Conservation (phyloP, 2,113 vertebrate genomes). For the Marcusenius ussheri region DNA sequence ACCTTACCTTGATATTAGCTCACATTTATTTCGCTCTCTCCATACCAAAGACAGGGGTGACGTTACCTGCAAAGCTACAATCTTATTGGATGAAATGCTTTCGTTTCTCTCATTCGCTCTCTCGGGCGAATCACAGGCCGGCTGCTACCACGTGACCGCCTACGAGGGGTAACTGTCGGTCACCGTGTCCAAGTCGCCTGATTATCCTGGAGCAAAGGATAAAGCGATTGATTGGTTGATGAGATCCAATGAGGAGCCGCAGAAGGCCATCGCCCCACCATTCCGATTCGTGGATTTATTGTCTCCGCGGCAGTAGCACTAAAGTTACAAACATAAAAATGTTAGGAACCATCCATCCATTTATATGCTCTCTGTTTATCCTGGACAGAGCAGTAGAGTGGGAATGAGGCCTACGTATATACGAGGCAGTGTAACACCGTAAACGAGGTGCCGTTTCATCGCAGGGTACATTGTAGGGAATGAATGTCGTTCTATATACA, state of each 20-base stretch:
- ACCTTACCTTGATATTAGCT: slow-evolving; percentile 7
- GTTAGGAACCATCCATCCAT: not conserved
- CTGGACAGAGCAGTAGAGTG: not conserved
- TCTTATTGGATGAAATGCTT: not conserved
- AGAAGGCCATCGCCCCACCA: not conserved
- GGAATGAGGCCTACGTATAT: not conserved
- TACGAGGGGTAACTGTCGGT: slow-evolving; percentile 23
- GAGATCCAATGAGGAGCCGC: slow-evolving; percentile 13
- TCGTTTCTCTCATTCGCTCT: not conserved
- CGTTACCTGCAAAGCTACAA: not conserved
- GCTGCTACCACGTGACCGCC: not conserved
- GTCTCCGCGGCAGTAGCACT: not conserved
- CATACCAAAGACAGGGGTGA: slow-evolving; percentile 40
- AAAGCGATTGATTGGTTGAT: slow-evolving; percentile 10
- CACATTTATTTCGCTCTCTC: slow-evolving; percentile 24
- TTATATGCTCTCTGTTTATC: not conserved
- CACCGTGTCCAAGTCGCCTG: not conserved
- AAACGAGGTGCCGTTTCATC: too few species aligned
- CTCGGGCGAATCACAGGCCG: not conserved
- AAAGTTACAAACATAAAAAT: not conserved
- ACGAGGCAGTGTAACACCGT: not conserved
- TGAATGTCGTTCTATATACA: too few species aligned
- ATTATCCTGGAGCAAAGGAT: not conserved
- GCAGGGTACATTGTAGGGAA: too few species aligned
- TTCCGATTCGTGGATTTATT: not conserved